Conservation (phyloP, 2,797 vertebrate species). For the Nasua narica region DNA sequence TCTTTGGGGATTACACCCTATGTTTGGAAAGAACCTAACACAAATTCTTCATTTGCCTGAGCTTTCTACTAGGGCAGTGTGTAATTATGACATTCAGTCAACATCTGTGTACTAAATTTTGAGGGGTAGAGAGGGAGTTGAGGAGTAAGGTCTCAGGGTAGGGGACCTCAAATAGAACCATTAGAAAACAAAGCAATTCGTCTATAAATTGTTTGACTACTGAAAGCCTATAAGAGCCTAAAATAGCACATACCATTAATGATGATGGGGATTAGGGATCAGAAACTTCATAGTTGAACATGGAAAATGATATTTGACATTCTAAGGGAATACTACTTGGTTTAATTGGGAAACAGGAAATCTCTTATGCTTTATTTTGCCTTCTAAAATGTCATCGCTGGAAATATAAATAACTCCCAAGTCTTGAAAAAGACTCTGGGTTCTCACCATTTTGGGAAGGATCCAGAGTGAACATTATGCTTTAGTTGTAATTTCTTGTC, state of each 20-base stretch:
- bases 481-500: background rate
- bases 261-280: background rate
- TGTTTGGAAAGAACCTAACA: background rate
- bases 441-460: background rate
- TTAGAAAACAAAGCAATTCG: background rate
- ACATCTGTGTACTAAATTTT: background rate
- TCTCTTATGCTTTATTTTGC: background rate
- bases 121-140: background rate
- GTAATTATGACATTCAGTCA: background rate
- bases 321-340: background rate
- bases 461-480: background rate
- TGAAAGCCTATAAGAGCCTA: background rate
- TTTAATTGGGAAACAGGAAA: background rate
- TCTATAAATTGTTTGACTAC: background rate
- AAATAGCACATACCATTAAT: background rate
- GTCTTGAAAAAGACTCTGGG: background rate
- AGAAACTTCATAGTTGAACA: background rate
- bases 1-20: background rate
- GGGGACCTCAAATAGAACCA: background rate
- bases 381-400: background rate
- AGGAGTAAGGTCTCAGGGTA: background rate
- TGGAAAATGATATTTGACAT: background rate
- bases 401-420: constrained; percentile 10
- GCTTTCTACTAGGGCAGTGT: background rate
- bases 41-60: background rate